These are phyloP conservation scores for Choristoneura rosaceana DNA, from an alignment of 2,888 invertebrate genomes.

Conservation along the genomic window DNA sequence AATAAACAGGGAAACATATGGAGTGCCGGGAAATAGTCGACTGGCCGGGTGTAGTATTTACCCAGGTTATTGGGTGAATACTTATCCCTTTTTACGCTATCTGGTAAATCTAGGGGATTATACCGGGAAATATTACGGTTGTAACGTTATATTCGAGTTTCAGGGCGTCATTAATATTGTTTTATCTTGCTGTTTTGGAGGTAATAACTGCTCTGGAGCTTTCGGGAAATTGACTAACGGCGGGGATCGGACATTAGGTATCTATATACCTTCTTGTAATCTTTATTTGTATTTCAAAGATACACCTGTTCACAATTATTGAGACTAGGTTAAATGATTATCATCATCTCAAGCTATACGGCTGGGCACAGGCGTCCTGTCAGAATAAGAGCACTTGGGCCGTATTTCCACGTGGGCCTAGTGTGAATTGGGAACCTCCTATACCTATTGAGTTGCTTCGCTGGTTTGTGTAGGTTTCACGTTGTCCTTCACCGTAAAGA, in stretches of 20 bases:
- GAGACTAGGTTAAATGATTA: too few relatives aligned
- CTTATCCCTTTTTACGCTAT: slow-evolving; percentile 45
- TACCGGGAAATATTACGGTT: slow-evolving; percentile 51
- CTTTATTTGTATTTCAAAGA: too few relatives aligned
- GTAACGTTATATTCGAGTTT: slow-evolving; percentile 27
- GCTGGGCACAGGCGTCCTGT: too few relatives aligned
- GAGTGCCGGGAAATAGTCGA: slow-evolving; percentile 47
- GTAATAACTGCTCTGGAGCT: background rate
- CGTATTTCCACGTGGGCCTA: too few relatives aligned
- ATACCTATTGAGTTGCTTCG: too few relatives aligned
- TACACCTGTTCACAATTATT: too few relatives aligned
- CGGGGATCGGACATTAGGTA: background rate
- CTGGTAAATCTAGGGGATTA: slow-evolving; percentile 51
- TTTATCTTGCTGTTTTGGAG: slow-evolving; percentile 21
- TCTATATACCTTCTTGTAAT: too few relatives aligned
- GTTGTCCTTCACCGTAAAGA: too few relatives aligned
- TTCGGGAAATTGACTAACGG: background rate
- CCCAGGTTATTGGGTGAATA: slow-evolving; percentile 52
- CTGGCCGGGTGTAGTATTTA: slow-evolving; percentile 45
- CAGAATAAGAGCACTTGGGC: too few relatives aligned
- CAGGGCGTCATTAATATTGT: slow-evolving; percentile 36
- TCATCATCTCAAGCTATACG: too few relatives aligned
- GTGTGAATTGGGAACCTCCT: too few relatives aligned
- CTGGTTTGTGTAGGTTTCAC: too few relatives aligned
- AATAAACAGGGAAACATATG: slow-evolving; percentile 52